Evolutionary conservation across 2,888 invertebrate genomes (phyloP).

Genomic region (Philonicus albiceps): DNA sequence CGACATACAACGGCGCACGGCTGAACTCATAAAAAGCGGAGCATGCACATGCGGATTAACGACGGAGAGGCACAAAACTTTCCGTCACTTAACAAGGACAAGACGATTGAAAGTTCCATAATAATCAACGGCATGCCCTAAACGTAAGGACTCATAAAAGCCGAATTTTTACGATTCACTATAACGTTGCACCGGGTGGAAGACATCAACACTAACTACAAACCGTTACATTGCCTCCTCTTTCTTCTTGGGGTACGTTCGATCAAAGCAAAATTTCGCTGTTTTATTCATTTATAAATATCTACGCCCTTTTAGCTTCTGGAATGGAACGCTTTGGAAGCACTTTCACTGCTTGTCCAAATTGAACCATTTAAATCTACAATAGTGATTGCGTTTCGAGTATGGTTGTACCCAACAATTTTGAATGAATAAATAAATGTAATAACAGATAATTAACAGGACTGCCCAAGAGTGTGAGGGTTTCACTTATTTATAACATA

Average conservation of each 20-base stretch:
- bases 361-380: not conserved
- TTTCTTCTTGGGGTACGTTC: not conserved
- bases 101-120: slow-evolving; percentile 45
- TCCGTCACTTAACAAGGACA: slow-evolving; percentile 44
- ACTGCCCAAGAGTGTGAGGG: too few relatives aligned
- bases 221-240: not conserved
- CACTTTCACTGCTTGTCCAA: not conserved
- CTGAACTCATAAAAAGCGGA: not conserved
- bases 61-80: not conserved
- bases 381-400: too few relatives aligned
- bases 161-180: slow-evolving; percentile 45
- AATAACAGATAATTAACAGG: too few relatives aligned
- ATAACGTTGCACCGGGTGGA: slow-evolving; percentile 39
- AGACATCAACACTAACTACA: slow-evolving; percentile 19
- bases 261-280: not conserved
- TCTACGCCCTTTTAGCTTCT: not conserved
- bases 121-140: slow-evolving; percentile 46
- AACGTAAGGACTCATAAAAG: slow-evolving; percentile 44
- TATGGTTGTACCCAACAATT: too few relatives aligned
- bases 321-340: not conserved
- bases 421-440: too few relatives aligned
- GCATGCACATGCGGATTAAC: slow-evolving; percentile 7
- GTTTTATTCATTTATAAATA: not conserved
- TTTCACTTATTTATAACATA: too few relatives aligned
- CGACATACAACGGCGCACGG: not conserved